phyloP scores from a whole-genome alignment of 92 coral and sea anemone species.

The Diadumene lineata region DNA sequence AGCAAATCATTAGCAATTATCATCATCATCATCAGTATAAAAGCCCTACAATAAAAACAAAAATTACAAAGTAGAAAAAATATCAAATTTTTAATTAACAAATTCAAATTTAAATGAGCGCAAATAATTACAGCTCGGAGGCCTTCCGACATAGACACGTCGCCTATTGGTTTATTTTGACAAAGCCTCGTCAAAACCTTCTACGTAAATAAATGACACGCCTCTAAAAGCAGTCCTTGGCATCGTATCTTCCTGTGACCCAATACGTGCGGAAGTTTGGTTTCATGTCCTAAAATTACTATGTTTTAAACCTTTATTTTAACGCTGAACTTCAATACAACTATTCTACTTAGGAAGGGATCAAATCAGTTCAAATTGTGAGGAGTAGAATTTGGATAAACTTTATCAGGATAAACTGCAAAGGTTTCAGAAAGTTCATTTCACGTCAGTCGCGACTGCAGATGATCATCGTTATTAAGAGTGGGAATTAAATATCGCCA shows the following conservation, averaged over 20 bases:
- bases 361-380: background rate
- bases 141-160: too few relatives aligned
- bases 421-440: constrained; percentile 27
- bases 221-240: constrained; percentile 16
- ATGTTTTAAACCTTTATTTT: constrained; percentile 25
- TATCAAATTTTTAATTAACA: too few relatives aligned
- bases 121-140: too few relatives aligned
- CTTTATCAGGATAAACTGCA: background rate
- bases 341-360: background rate
- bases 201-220: constrained; percentile 1
- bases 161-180: background rate
- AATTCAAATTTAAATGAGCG: too few relatives aligned
- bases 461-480: constrained; percentile 8
- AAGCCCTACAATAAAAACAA: too few relatives aligned
- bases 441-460: constrained; percentile 10
- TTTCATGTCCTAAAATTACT: constrained; percentile 1
- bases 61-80: too few relatives aligned
- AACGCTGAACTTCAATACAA: constrained; percentile 22
- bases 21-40: too few relatives aligned
- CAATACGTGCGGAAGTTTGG: constrained; percentile 37
- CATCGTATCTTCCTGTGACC: constrained; percentile 31
- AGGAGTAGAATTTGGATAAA: background rate
- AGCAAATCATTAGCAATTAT: too few relatives aligned
- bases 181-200: constrained; percentile 11
- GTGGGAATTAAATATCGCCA: background rate